These are phyloP conservation scores for Desmophyllum pertusum DNA, from an alignment of 92 coral and sea anemone genomes.

Conservation along the genomic window DNA sequence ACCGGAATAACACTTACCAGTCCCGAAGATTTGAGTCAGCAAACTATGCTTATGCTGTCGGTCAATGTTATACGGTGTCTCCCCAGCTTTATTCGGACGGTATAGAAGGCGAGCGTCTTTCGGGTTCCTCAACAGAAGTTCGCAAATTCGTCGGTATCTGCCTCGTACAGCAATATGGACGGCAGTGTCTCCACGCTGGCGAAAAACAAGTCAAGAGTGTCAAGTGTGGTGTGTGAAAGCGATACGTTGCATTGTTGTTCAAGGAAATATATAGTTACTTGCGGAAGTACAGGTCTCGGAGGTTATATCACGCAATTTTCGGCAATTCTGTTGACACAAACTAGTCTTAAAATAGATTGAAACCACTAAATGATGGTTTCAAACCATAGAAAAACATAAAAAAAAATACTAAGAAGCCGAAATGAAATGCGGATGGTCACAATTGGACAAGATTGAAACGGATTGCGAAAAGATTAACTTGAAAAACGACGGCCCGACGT, in stretches of 20 bases:
- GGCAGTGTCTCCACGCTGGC: slow-evolving; percentile 95
- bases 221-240: not conserved
- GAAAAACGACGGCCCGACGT: no score
- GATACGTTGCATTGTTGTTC: not conserved
- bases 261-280: not conserved
- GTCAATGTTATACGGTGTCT: slow-evolving; percentile 96
- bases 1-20: slow-evolving; percentile 52
- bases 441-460: no score
- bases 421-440: no score
- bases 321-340: no score
- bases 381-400: no score
- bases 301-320: no score
- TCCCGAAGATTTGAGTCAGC: slow-evolving; percentile 92
- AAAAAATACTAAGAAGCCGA: no score
- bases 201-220: not conserved
- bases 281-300: not conserved
- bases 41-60: slow-evolving; percentile 93
- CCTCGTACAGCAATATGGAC: slow-evolving; percentile 95
- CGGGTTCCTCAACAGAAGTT: slow-evolving; percentile 87
- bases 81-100: slow-evolving; percentile 95
- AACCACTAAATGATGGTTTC: no score
- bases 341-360: no score
- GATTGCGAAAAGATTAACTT: no score
- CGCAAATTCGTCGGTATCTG: slow-evolving; percentile 89
- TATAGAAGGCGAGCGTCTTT: slow-evolving; percentile 94